Base-by-base conservation (phyloP, 2,888 invertebrate genomes). In the Phalera bucephala region DNA sequence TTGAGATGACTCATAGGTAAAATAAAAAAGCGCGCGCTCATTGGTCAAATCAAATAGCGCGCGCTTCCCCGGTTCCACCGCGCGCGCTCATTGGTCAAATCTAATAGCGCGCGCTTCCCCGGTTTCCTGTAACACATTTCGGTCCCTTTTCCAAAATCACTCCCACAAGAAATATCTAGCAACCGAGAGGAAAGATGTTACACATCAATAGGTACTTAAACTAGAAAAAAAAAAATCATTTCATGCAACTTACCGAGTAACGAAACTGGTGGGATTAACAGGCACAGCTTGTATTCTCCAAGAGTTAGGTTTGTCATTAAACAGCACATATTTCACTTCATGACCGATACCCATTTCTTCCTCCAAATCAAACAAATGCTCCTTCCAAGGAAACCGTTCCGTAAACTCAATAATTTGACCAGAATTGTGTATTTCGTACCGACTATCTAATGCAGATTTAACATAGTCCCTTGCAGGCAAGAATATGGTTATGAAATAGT, bases 261-360 rank as follows among this genome's bases (percentile, higher is more conserved):
- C 63, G 84, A 94, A 97, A 80, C 95, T 96, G 0, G 91, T 90
- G 0, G 92, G 91, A 33, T 80, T 79, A 0, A 94, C 63, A 0
- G 99, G 96, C 12, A 99, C 95, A 1, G 93, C 94, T 70, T 96
- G 96, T 0, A 99, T 93, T 52, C 98, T 91, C 95, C 96, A 99
- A 0, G 91, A 91, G 0, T 87, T 77, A 0, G 83, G 79, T 27
- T 82, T 83, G 64, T 95, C 95, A 31, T 91, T 72, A 67, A 94
- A 98, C 25, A 97, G 69, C 0, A 93, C 92, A 84, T 93, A 95
- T 67, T 95, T 95, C 1, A 95, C 91, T 26, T 91, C 70, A 3
- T 93, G 91, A 2, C 89, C 84, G 3, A 96, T 78, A 0, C 88
- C 87, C 59, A 93, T 72, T 65, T 95, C 95, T 38, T 92, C 91